Percentiles rank a stretch among this genome's conserved stretches.
These are phyloP conservation scores for Notospermus geniculatus DNA, from an alignment of 1,140 invertebrate species.

Conservation along the genomic window DNA sequence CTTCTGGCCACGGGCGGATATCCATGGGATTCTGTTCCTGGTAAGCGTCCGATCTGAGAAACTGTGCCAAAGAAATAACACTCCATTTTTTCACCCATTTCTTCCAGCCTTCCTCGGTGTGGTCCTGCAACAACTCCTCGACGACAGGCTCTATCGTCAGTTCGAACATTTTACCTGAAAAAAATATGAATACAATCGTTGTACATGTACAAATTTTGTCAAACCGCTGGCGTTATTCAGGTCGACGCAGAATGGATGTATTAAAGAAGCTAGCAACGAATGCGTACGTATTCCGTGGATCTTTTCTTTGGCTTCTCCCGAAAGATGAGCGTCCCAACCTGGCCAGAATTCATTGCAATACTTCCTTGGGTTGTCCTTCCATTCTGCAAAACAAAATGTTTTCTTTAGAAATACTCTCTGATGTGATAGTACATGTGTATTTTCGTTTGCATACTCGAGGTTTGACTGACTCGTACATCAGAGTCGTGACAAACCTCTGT, in stretches of 20 bases:
- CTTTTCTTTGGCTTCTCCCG: neutral
- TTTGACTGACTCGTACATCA: too few species aligned
- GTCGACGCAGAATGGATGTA: too few species aligned
- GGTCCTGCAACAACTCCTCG: conserved; percentile 13
- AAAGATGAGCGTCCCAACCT: conserved; percentile 19
- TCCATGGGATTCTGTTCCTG: neutral
- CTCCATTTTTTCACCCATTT: conserved; percentile 26
- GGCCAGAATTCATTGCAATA: conserved; percentile 18
- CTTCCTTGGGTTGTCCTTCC: conserved; percentile 6
- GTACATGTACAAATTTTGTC: too few species aligned
- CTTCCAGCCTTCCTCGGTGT: conserved; percentile 16
- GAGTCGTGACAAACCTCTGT: too few species aligned
- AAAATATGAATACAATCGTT: neutral
- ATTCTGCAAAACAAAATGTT: conserved; percentile 12
- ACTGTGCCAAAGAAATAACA: conserved; percentile 20
- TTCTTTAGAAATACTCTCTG: neutral
- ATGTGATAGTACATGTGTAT: too few species aligned
- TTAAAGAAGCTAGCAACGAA: neutral
- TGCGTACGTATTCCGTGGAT: conserved; percentile 10
- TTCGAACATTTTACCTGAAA: conserved; percentile 18
- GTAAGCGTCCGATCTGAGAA: conserved; percentile 11
- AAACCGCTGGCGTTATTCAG: too few species aligned
- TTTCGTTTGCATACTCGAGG: too few species aligned
- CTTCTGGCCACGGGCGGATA: conserved; percentile 23
- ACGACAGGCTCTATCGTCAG: conserved; percentile 18